phyloP scores from a whole-genome alignment of 2,113 vertebrate species.

The Corythornis madagascariensis region DNA sequence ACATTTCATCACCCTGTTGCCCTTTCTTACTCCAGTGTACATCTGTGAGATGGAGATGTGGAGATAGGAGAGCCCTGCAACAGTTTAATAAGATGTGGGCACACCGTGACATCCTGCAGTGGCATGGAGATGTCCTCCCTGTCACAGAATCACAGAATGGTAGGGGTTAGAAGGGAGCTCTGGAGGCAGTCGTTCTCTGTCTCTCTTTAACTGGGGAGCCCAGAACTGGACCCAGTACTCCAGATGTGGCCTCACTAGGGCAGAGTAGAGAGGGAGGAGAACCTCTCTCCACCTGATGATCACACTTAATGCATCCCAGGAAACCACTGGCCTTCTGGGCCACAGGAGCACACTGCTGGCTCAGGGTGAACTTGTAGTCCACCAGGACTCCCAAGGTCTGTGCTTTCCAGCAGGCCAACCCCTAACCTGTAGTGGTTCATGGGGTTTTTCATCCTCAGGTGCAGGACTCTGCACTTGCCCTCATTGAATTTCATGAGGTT shows the following conservation, averaged over 20 bases:
- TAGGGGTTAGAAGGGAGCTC: not conserved
- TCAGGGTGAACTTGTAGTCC: no score
- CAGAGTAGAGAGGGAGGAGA: not conserved
- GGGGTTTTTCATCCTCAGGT: not conserved
- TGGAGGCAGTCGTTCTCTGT: not conserved
- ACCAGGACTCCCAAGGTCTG: no score
- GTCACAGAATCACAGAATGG: not conserved
- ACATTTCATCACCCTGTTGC: not conserved
- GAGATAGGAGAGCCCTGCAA: not conserved
- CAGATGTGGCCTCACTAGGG: not conserved
- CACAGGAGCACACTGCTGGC: no score
- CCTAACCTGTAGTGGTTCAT: not conserved
- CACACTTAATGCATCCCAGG: not conserved
- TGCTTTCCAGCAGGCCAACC: not conserved
- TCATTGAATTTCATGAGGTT: not conserved
- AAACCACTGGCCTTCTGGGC: no score
- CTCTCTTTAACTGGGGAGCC: not conserved
- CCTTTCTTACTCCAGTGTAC: not conserved
- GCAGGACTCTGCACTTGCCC: not conserved
- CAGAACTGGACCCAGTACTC: not conserved
- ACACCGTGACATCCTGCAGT: not conserved
- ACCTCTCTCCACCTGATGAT: not conserved
- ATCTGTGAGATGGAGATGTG: not conserved
- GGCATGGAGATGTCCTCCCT: not conserved
- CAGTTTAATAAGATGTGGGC: fast-evolving